Evolutionary conservation across 2,888 invertebrate genomes (phyloP).

Genomic region (Sacculina carcini): DNA sequence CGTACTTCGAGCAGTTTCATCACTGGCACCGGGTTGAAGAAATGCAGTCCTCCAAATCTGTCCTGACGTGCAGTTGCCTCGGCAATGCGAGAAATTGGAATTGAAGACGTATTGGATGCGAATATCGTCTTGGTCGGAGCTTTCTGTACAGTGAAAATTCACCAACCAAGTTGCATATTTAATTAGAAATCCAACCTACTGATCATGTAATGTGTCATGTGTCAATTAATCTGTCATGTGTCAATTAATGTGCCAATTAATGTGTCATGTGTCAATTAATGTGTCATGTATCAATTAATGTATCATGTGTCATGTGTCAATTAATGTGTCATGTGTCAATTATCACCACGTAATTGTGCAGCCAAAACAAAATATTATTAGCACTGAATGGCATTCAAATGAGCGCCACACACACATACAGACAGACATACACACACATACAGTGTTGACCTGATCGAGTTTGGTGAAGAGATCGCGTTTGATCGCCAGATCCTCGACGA

Average conservation of each 20-base stretch:
- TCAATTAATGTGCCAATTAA: not conserved
- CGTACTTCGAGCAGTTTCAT: slow-evolving; percentile 57
- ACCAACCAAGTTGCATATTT: too few relatives aligned
- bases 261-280: too few relatives aligned
- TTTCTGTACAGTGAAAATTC: slow-evolving; percentile 23
- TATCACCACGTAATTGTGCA: too few relatives aligned
- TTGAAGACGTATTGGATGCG: slow-evolving; percentile 67
- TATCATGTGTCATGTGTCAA: too few relatives aligned
- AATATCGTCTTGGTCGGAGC: slow-evolving; percentile 47
- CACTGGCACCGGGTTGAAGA: slow-evolving; percentile 73
- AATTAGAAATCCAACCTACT: too few relatives aligned
- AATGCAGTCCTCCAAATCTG: slow-evolving; percentile 61
- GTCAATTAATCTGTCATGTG: not conserved
- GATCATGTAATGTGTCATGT: not conserved
- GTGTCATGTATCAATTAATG: too few relatives aligned
- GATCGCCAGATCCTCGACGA: slow-evolving; percentile 30
- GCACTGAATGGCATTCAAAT: too few relatives aligned
- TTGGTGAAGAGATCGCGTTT: slow-evolving; percentile 28
- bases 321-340: too few relatives aligned
- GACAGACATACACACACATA: too few relatives aligned
- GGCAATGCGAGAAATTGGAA: slow-evolving; percentile 55
- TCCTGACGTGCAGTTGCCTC: slow-evolving; percentile 35
- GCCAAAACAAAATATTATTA: too few relatives aligned
- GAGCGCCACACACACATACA: not conserved
- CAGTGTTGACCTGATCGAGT: slow-evolving; percentile 20